Conservation (phyloP, 2,113 vertebrate genomes). For the human (Homo sapiens) region DNA sequence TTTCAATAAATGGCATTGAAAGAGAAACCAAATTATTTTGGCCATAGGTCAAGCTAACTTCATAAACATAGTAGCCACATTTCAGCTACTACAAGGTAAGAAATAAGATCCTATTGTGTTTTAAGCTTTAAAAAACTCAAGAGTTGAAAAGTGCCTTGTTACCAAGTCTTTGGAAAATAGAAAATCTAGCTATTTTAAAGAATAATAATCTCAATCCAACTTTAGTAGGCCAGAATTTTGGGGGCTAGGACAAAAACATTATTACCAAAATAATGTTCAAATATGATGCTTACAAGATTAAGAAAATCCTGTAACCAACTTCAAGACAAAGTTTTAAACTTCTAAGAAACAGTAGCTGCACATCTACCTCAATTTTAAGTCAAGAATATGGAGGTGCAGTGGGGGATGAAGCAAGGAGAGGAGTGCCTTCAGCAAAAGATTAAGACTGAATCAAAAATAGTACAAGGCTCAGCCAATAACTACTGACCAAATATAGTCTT, state of each 20-base stretch:
- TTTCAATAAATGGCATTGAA: not conserved
- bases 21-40: constrained; percentile 27
- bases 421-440: not conserved
- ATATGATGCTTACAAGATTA: not conserved
- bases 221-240: not conserved
- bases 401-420: not conserved
- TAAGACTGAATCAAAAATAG: constrained; percentile 37
- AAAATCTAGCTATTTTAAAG: not conserved
- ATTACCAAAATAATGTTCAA: constrained; percentile 11
- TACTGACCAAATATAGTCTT: not conserved
- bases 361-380: constrained; percentile 32
- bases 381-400: not conserved
- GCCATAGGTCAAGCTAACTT: not conserved
- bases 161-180: not conserved
- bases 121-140: not conserved
- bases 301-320: constrained; percentile 28
- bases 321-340: constrained; percentile 12
- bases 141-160: not conserved
- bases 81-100: not conserved
- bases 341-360: not conserved
- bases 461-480: not conserved
- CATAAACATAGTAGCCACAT: not conserved
- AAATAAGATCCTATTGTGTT: not conserved
- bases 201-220: not conserved
- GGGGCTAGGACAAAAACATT: not conserved